Evolutionary conservation across 2,797 vertebrate species (phyloP), one percentile per base, ranked within the genome.

Genomic region (Pipistrellus kuhlii): DNA sequence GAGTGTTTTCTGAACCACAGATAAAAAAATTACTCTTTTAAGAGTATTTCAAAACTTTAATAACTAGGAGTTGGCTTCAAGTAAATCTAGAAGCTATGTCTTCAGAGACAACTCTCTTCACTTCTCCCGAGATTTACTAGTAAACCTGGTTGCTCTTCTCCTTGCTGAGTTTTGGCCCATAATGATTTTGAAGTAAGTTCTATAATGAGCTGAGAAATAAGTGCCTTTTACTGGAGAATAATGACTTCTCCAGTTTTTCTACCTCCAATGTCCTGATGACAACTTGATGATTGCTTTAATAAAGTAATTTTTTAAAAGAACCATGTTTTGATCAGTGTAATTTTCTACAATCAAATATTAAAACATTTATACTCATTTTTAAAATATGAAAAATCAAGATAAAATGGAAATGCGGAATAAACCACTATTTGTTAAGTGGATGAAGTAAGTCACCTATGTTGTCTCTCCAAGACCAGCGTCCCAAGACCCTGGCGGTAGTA

Each of bases 1-100:
- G 17, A 64, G 25, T 75, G 64, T 80, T 88, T 82, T 88, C 68
- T 68, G 27, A 90, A 75, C 7, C 62, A 72, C 14, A 66, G 6
- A 51, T 53, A 64, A 90, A 78, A 93, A n/a, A n/a, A 32, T 90
- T 88, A 80, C 46, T 44, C 15, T 88, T 85, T 66, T 27, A 48
- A 57, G 27, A 89, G 20, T 93, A 35, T 41, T 25, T 72, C 20
- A 85, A 88, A 32, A 75, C 57, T 92, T 94, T 69, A 77, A 23
- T 38, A 55, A 88, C 32, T 55, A 55, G 21, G 21, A 51, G 51
- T 77, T 95, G 27, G 18, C 14, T 81, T 92, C 27, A 81, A 44
- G 51, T 71, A 72, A 71, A 72, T 91, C 30, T 91, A 41, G 51
- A 81, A 62, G 82, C 17, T 51, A 3, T 75, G 7, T 72, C 38